These are phyloP conservation scores for Syngnathus acus DNA, from an alignment of 2,797 vertebrate genomes.

Conservation along the genomic window DNA sequence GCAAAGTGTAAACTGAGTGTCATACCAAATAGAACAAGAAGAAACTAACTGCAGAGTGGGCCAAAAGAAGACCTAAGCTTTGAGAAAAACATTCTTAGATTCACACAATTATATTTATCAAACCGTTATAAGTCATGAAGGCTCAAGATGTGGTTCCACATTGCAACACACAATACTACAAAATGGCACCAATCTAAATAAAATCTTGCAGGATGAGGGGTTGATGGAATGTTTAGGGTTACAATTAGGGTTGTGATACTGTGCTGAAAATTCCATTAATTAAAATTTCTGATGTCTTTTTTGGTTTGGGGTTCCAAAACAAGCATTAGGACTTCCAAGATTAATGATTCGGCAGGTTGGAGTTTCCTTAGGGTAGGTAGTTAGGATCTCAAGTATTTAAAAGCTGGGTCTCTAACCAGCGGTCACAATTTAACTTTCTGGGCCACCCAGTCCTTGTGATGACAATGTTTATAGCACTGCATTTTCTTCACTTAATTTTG, in stretches of 20 bases:
- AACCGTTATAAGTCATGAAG: no score
- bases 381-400: background rate
- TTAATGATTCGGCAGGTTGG: no score
- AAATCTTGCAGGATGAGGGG: background rate
- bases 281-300: no score
- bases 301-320: no score
- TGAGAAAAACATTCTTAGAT: no score
- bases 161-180: background rate
- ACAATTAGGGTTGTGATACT: no score
- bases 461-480: background rate
- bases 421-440: background rate
- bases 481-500: background rate
- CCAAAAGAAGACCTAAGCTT: no score
- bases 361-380: background rate
- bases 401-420: background rate
- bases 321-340: no score
- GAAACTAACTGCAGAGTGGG: background rate
- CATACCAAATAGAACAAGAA: background rate
- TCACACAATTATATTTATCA: no score
- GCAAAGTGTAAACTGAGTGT: background rate
- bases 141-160: no score
- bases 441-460: background rate
- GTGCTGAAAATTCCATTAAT: no score
- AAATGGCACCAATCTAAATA: background rate
- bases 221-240: background rate